A percentile compares a stretch with the other conserved stretches of the same genome.
phyloP scores from a whole-genome alignment of 2,113 vertebrate species.

The Perca schrenkii region DNA sequence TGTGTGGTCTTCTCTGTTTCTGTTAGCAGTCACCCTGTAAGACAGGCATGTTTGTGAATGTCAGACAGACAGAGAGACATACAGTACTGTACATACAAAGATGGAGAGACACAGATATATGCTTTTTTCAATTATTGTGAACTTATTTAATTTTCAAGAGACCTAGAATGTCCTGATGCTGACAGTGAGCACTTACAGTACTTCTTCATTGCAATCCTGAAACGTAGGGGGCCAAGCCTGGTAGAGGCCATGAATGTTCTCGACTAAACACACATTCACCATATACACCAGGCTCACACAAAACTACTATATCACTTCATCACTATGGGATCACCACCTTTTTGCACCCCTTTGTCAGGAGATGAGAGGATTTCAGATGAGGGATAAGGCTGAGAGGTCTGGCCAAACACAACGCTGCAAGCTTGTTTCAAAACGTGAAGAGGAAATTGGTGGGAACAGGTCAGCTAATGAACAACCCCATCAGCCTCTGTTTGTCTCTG shows the following conservation, averaged over 20 bases:
- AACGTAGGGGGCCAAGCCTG: not conserved
- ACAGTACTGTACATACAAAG: not conserved
- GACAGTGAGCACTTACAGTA: not conserved
- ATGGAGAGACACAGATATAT: not conserved
- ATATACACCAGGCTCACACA: not conserved
- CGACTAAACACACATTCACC: not conserved
- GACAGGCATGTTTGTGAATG: not conserved
- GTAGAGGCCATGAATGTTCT: not conserved
- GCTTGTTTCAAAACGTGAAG: slow-evolving; percentile 43
- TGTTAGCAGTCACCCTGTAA: not conserved
- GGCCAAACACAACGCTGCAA: slow-evolving; percentile 51
- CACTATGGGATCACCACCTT: not conserved
- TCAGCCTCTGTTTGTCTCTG: slow-evolving; percentile 12
- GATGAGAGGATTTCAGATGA: slow-evolving; percentile 40
- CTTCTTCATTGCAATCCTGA: not conserved
- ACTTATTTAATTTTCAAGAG: not conserved
- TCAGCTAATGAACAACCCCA: slow-evolving; percentile 41
- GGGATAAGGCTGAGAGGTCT: slow-evolving; percentile 21
- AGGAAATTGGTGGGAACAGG: slow-evolving; percentile 48
- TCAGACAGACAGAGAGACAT: not conserved
- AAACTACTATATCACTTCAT: no score
- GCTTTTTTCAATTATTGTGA: not conserved
- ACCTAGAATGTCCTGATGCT: not conserved
- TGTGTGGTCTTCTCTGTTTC: not conserved
- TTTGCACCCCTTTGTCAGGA: slow-evolving; percentile 2